Evolutionary conservation across 2,888 invertebrate genomes (phyloP).

Genomic region (Selenia dentaria): DNA sequence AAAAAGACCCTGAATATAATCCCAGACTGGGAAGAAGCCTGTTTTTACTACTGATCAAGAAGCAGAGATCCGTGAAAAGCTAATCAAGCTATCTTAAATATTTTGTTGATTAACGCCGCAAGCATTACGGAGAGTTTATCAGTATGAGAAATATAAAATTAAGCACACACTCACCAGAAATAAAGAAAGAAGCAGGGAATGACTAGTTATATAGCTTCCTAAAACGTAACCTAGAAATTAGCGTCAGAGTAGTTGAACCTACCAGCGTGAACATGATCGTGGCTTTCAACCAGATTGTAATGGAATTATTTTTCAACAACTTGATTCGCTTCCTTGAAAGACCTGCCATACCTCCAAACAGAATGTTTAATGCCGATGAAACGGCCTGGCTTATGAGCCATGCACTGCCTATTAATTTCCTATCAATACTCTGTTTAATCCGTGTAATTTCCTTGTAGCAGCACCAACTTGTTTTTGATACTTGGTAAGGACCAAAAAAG

Average conservation of each 20-base stretch:
- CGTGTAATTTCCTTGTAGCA: neutral
- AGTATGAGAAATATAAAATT: neutral
- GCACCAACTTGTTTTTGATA: neutral
- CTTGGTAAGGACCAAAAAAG: too few relatives aligned
- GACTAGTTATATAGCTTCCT: neutral
- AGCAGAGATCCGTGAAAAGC: neutral
- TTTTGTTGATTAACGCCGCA: neutral
- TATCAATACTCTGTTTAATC: neutral
- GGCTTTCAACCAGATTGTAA: neutral
- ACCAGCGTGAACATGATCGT: neutral
- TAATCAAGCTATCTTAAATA: neutral
- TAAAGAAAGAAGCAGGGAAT: neutral
- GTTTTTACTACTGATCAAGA: neutral
- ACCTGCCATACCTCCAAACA: neutral
- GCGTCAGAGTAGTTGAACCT: neutral
- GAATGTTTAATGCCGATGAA: neutral
- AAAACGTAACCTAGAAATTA: neutral
- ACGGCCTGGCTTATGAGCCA: too few relatives aligned
- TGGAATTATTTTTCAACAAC: neutral
- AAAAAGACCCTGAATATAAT: neutral
- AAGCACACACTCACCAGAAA: neutral
- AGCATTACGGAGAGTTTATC: neutral
- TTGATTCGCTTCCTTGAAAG: neutral
- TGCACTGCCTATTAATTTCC: too few relatives aligned
- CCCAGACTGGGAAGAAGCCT: neutral